Conservation (phyloP, 2,888 invertebrate species). For the Chrysolina haemoptera region DNA sequence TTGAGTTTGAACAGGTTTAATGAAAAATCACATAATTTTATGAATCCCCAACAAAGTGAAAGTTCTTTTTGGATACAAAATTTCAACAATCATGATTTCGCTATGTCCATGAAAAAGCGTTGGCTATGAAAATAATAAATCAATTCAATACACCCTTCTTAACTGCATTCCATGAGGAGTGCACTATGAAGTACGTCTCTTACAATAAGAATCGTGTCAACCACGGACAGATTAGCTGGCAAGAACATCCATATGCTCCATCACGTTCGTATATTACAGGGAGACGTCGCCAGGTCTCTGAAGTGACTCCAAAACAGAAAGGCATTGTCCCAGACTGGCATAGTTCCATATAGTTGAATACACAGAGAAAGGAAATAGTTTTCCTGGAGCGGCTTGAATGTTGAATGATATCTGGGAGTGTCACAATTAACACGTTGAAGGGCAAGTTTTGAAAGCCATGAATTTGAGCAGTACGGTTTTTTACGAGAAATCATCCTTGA, state of each 20-base stretch:
- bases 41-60: too few relatives aligned
- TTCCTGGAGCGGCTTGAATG: neutral
- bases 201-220: neutral
- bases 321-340: constrained; percentile 3
- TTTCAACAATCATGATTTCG: too few relatives aligned
- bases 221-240: neutral
- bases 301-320: constrained; percentile 7
- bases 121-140: neutral
- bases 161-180: neutral
- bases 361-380: neutral
- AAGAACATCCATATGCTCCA: neutral
- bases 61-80: too few relatives aligned
- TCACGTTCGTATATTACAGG: neutral
- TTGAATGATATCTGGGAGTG: neutral
- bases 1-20: too few relatives aligned
- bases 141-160: neutral
- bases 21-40: too few relatives aligned
- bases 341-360: neutral
- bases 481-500: too few relatives aligned
- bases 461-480: too few relatives aligned
- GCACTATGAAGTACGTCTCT: neutral
- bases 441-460: too few relatives aligned
- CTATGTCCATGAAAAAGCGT: too few relatives aligned
- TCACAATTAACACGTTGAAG: too few relatives aligned
- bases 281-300: neutral